Base-by-base conservation (phyloP, 2,888 invertebrate species). In the Idaea straminata region DNA sequence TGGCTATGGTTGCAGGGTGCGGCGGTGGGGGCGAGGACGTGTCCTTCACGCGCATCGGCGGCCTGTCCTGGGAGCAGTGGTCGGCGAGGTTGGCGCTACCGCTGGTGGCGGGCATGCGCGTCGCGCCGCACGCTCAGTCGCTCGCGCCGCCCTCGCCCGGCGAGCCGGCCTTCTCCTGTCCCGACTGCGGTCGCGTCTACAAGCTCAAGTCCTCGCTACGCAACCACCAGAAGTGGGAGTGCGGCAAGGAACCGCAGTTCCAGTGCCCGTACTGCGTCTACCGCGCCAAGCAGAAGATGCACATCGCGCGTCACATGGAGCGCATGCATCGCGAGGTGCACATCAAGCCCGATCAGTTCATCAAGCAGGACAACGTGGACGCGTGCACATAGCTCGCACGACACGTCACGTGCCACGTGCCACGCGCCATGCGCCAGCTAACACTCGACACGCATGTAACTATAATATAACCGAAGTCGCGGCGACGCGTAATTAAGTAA, bases 181-280 rank as follows among this genome's bases (percentile, higher is more conserved):
- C 96, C 65, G 96, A 96, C 80, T 97, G 97, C 89, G 97, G 96
- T 69, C 94, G 97, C 74, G 95, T 96, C 72, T 97, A 97, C 92
- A 97, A 97, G 87, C 94, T 97, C 75, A 97, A 97, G 90, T 97
- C 97, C 76, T 97, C 97, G 68, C 91, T 96, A 79, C 94, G 96
- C 70, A 96, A 96, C 86, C 96, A 96, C 84, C 96, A 96, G 93
- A 96, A 96, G 87, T 96, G 96, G 96, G 96, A 96, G 88, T 96
- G 96, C 87, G 96, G 96, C 81, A 96, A 96, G 86, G 96, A 96
- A 87, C 96, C 96, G 25, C 96, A 96, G 87, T 96, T 96, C 86
- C 95, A 95, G 83, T 97, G 97, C 85, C 95, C 96, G 34, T 96
- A 95, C 89, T 97, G 97, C 89, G 95, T 95, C n/a, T 96, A 96